phyloP scores from a whole-genome alignment of 2,797 vertebrate genomes.

The Sebastolobus alascanus region DNA sequence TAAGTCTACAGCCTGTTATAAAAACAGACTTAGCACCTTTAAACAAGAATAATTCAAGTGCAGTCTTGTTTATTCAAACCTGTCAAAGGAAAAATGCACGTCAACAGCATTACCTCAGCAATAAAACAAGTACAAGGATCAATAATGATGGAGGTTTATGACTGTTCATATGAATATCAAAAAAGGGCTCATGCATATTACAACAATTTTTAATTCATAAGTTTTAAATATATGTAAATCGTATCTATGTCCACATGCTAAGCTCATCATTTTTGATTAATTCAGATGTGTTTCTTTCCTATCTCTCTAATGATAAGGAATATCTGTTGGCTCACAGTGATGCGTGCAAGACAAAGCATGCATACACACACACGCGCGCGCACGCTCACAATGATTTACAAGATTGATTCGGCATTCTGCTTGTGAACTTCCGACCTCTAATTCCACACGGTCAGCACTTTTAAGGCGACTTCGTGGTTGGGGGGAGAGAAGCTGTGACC shows the following conservation, averaged over 20 bases:
- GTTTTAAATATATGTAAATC: background rate
- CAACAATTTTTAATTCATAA: background rate
- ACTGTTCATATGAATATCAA: background rate
- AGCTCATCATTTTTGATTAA: background rate
- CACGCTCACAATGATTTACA: background rate
- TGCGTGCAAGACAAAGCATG: background rate
- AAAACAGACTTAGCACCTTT: background rate
- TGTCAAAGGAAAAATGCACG: background rate
- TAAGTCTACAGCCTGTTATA: background rate
- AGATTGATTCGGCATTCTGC: conserved; percentile 46
- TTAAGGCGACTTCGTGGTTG: conserved; percentile 2
- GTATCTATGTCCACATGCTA: background rate
- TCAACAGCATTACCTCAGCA: background rate
- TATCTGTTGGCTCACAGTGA: background rate
- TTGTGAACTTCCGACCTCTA: conserved; percentile 52
- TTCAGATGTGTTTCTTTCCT: background rate
- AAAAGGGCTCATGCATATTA: background rate
- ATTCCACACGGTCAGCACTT: conserved; percentile 57
- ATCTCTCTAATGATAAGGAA: conserved; percentile 15
- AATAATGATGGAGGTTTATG: background rate
- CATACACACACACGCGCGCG: background rate
- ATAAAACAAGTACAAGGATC: background rate
- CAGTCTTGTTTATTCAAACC: background rate
- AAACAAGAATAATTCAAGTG: background rate
- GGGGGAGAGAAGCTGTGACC: conserved; percentile 11